Conservation (phyloP, 2,888 invertebrate species). For the Amiota communis region DNA sequence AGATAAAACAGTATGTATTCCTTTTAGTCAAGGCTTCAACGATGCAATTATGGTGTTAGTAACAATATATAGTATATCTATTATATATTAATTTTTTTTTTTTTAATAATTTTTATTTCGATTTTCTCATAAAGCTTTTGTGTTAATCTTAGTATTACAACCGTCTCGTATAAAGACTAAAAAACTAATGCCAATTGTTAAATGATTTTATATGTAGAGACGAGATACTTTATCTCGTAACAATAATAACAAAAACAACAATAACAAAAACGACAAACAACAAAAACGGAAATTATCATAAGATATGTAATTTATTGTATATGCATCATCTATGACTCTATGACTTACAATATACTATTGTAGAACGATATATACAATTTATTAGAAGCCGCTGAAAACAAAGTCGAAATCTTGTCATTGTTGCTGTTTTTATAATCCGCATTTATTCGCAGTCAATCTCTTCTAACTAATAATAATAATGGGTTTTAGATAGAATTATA, state of each 20-base stretch:
- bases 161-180: slow-evolving; percentile 49
- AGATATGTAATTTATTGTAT: slow-evolving; percentile 5
- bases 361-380: slow-evolving; percentile 10
- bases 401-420: slow-evolving; percentile 6
- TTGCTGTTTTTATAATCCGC: neutral
- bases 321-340: neutral
- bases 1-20: too few relatives aligned
- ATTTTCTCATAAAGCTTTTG: neutral
- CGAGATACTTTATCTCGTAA: neutral
- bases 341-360: slow-evolving; percentile 3
- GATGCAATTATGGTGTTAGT: too few relatives aligned
- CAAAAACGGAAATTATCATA: slow-evolving; percentile 14
- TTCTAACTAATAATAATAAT: neutral
- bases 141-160: slow-evolving; percentile 40
- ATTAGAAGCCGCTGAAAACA: neutral
- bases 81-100: neutral
- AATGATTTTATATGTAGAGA: slow-evolving; percentile 54
- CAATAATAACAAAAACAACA: neutral
- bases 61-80: too few relatives aligned
- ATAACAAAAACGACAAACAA: neutral
- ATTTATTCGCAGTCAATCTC: neutral
- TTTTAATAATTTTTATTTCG: neutral
- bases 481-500: neutral
- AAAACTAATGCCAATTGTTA: slow-evolving; percentile 50
- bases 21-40: too few relatives aligned